A percentile compares a stretch with the other conserved stretches of the same genome.
Conservation (phyloP, 2,888 invertebrate genomes). For the Cantharis flavilabris region DNA sequence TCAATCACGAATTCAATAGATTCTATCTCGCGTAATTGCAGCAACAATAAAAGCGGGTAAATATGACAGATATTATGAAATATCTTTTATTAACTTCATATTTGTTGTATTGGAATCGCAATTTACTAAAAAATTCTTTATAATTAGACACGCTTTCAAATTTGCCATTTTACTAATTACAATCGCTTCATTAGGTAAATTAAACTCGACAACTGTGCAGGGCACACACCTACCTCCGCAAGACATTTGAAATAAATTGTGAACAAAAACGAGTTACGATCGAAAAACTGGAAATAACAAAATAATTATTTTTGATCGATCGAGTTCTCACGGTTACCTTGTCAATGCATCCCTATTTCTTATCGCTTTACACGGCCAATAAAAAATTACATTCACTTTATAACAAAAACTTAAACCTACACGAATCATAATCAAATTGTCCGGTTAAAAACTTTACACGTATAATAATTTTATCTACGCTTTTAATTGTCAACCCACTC, state of each 20-base stretch:
- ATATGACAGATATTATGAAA: conserved; percentile 28
- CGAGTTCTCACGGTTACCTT: not conserved
- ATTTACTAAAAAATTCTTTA: not conserved
- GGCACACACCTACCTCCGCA: conserved; percentile 5
- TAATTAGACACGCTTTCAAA: not conserved
- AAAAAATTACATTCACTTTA: conserved; percentile 10
- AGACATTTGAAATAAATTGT: not conserved
- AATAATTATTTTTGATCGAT: not conserved
- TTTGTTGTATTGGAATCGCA: conserved; percentile 1
- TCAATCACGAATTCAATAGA: conserved; percentile 25
- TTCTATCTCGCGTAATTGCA: conserved; percentile 27
- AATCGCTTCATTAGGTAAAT: conserved; percentile 11
- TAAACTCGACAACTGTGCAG: conserved; percentile 8
- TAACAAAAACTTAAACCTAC: conserved; percentile 13
- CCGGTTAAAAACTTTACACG: conserved; percentile 12
- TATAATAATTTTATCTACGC: conserved; percentile 14
- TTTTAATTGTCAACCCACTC: conserved; percentile 17
- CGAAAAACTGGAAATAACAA: not conserved
- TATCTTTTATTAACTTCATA: conserved; percentile 23
- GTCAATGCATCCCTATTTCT: not conserved
- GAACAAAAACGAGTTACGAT: not conserved
- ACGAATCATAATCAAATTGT: conserved; percentile 10
- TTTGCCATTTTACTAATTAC: conserved; percentile 3
- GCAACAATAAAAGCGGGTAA: conserved; percentile 21
- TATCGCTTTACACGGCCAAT: conserved; percentile 1